Base-by-base conservation (phyloP, 2,113 vertebrate species). In the Saccopteryx bilineata region DNA sequence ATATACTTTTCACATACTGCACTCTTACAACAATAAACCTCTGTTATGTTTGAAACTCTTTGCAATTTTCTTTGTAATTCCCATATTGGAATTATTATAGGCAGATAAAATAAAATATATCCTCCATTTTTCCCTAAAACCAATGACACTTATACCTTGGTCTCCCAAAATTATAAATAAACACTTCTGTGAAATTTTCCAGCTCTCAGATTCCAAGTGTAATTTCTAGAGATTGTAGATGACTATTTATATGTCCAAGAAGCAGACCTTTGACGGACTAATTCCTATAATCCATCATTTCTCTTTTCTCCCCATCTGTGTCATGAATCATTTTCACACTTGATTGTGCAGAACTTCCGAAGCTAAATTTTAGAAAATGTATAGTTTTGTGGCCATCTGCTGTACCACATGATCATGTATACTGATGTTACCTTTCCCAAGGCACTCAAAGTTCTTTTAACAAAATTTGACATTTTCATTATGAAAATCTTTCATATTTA, bases 271-370 rank as follows among this genome's bases (percentile, higher is more conserved):
- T 72, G 78, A 91, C 81, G 72, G 86, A 80, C 65, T 93, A 72
- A 88, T 76, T 85, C 39, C 54, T 85, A 68, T 91, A 81, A 96
- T 97, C 54, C 83, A 85, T 96, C 92, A 81, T 81, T 81, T 72
- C 85, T 84, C 91, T 94, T 87, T 90, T 79, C 54, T 92, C 31
- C 33, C 3, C 23, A 24, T 89, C 52, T 69, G 50, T 87, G 18
- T 86, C 75, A 82, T 87, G 23, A 19, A 75, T 90, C 74, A 79
- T 66, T 61, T 95, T 94, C 87, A 19, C 14, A 75, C 79, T 83
- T 76, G 95, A 91, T n/a, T 80, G 89, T 87, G 69, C n/a, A 75
- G 58, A 94, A 92, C 9, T 74, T 87, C 75, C 63, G 23, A 71
- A 74, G 52, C 39, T 68, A 63, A 68, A 74, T 68, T 83, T 87